A percentile compares a stretch with the other conserved stretches of the same genome.
Evolutionary conservation across 2,888 invertebrate genomes (phyloP).

Genomic region (Phyto melanocephala): DNA sequence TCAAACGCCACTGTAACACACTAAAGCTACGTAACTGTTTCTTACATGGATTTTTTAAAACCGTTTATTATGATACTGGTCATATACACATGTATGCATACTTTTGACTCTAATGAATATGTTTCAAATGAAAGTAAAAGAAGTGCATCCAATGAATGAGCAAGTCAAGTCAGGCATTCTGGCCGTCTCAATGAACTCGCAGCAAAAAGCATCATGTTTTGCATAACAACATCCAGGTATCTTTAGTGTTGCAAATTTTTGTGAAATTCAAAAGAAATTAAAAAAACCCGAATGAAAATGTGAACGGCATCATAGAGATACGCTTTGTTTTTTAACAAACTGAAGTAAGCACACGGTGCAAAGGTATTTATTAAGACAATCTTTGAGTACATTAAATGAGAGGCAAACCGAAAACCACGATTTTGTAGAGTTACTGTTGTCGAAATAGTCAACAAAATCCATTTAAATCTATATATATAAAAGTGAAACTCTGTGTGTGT

Average conservation of each 20-base stretch:
- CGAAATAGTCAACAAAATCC: no score
- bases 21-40: no score
- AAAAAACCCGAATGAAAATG: background rate
- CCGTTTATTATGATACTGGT: background rate
- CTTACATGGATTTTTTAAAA: background rate
- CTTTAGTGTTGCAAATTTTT: background rate
- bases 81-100: background rate
- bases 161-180: constrained; percentile 4
- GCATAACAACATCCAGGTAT: background rate
- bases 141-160: background rate
- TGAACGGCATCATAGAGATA: background rate
- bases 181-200: background rate
- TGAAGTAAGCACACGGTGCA: no score
- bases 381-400: no score
- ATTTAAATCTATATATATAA: no score
- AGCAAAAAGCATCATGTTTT: constrained; percentile 14
- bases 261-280: background rate
- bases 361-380: no score
- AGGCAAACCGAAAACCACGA: no score
- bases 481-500: no score
- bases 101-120: background rate
- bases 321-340: no score
- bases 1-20: background rate
- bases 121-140: constrained; percentile 6
- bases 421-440: no score